These are phyloP conservation scores for Tachina lurida DNA, from an alignment of 2,888 invertebrate species.

Conservation along the genomic window DNA sequence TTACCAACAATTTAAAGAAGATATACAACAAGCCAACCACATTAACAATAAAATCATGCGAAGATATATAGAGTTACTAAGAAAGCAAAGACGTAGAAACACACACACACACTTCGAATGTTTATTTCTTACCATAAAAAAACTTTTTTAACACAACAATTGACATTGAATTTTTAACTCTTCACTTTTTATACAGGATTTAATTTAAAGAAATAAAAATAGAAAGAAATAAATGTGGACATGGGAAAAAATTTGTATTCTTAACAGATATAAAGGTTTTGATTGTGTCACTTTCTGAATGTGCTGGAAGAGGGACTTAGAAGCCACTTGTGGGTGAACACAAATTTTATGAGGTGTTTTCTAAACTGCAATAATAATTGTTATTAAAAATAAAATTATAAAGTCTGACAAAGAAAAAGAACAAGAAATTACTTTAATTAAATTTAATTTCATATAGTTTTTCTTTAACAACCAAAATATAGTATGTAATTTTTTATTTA, in stretches of 20 bases:
- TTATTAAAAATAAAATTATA: slow-evolving; percentile 44
- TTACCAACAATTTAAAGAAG: slow-evolving; percentile 73
- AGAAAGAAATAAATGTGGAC: slow-evolving; percentile 2
- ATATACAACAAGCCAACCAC: slow-evolving; percentile 36
- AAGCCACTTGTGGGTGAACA: neutral
- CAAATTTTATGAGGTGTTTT: slow-evolving; percentile 71
- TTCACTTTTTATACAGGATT: slow-evolving; percentile 49
- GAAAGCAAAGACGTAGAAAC: neutral
- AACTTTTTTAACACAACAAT: slow-evolving; percentile 69
- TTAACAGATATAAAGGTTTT: slow-evolving; percentile 33
- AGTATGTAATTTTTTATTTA: neutral
- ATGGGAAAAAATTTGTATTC: slow-evolving; percentile 54
- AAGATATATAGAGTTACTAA: slow-evolving; percentile 42
- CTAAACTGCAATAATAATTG: slow-evolving; percentile 62
- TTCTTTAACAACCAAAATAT: slow-evolving; percentile 28
- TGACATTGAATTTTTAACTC: slow-evolving; percentile 73
- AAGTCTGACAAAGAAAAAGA: slow-evolving; percentile 8
- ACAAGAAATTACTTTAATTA: slow-evolving; percentile 27
- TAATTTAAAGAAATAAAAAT: slow-evolving; percentile 12
- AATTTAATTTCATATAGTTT: slow-evolving; percentile 41
- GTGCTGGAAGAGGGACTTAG: neutral
- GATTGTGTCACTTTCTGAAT: neutral
- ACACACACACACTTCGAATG: slow-evolving; percentile 38
- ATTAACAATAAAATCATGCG: slow-evolving; percentile 34
- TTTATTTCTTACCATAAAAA: slow-evolving; percentile 20